A percentile compares a stretch with the other conserved stretches of the same genome.
These are phyloP conservation scores for Achlya flavicornis DNA, from an alignment of 2,888 invertebrate genomes.

Conservation along the genomic window DNA sequence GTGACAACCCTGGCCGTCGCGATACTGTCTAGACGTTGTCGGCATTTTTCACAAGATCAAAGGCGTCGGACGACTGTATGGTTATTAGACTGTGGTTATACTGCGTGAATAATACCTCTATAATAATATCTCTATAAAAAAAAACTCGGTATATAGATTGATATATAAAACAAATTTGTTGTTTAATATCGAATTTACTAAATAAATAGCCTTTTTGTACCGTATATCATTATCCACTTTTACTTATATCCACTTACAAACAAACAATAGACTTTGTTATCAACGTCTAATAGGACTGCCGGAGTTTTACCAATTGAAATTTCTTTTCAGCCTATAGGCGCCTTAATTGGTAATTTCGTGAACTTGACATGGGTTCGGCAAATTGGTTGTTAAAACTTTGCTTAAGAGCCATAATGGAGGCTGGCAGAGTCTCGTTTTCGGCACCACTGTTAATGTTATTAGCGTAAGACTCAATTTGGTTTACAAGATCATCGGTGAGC, in stretches of 20 bases:
- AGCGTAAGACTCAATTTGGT: constrained; percentile 1
- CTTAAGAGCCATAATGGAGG: constrained; percentile 28
- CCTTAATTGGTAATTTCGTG: constrained; percentile 38
- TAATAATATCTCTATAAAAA: too few species aligned
- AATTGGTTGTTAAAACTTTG: constrained; percentile 51
- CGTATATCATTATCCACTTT: too few species aligned
- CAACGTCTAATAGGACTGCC: background rate
- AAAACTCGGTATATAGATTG: too few species aligned
- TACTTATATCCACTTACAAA: background rate
- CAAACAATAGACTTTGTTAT: background rate
- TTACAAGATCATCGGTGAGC: background rate
- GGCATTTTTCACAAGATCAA: too few species aligned
- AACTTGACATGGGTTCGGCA: constrained; percentile 46
- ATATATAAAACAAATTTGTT: too few species aligned
- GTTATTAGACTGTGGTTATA: too few species aligned
- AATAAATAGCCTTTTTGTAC: too few species aligned
- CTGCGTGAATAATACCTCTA: too few species aligned
- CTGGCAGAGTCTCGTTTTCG: constrained; percentile 17
- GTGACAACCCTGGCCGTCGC: too few species aligned
- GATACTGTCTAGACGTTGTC: too few species aligned
- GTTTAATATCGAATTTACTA: too few species aligned
- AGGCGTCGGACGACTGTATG: too few species aligned
- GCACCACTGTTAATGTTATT: constrained; percentile 21
- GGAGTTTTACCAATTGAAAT: background rate
- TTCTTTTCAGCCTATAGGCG: constrained; percentile 13